Base-by-base conservation (phyloP, 2,113 vertebrate species). In the Ctenodactylus gundi region DNA sequence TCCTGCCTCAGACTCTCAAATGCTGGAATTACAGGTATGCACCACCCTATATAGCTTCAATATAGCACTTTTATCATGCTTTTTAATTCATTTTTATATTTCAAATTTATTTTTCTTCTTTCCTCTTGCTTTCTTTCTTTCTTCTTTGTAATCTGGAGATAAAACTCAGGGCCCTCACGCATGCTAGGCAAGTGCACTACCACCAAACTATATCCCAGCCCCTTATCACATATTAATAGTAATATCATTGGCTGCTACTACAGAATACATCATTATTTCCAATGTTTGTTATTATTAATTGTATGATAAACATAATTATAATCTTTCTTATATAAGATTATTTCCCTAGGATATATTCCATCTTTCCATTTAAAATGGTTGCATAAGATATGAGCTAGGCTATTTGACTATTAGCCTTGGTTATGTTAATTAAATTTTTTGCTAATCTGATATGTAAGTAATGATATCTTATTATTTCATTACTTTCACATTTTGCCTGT, bases 401-500 rank as follows among this genome's bases (percentile, higher is more conserved):
- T 86, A 10, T 73, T 86, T 87, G 68, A 73, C 3, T 75, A 27
- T 27, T 10, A 46, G 13, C 21, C 44, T 34, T 81, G 49, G 25
- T 78, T 83, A 57, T 58, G n/a, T 73, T 23, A 76, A 34, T 77
- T 72, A 55, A 86, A 81, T 18, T 75, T 39, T 91, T 94, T 92
- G 58, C 55, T 86, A 72, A 76, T 57, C 25, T 90, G 36, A 84
- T 73, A 80, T 1, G 36, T 84, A 27, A 68, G 41, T 78, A 95
- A 67, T 87, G 17, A 51, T 39, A 44, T 23, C 49, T 86, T 8
- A 86, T 20, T 72, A 72, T 65, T 76, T 10, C 44, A 68, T 92
- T 46, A 65, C 17, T 88, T 91, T 67, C 49, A 44, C n/a, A 90
- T 92, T 88, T 94, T 92, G 39, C 12, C 62, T 94, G 29, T 72